Percentiles rank a stretch among this genome's conserved stretches.
These are phyloP conservation scores for Oncorhynchus gorbuscha DNA, from an alignment of 2,113 vertebrate genomes.

Conservation along the genomic window DNA sequence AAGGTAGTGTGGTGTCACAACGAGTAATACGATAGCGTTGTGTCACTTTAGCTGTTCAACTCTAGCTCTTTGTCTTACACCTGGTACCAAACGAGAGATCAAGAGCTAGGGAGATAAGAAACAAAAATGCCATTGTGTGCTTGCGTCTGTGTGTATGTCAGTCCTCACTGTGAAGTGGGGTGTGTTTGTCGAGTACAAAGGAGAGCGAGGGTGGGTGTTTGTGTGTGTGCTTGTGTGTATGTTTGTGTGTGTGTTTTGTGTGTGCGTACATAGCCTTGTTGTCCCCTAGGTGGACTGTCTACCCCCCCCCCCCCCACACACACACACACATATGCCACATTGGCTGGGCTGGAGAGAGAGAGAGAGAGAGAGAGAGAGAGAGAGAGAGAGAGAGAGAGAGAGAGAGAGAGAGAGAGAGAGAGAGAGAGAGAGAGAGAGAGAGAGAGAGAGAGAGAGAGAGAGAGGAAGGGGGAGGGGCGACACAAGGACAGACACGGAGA, in stretches of 20 bases:
- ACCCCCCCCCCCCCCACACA: not conserved
- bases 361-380: not conserved
- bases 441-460: too few species aligned
- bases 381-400: not conserved
- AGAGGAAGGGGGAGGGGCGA: too few species aligned
- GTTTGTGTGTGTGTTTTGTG: not conserved
- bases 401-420: too few species aligned
- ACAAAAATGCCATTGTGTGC: not conserved
- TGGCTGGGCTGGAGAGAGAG: constrained; percentile 14
- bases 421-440: not conserved
- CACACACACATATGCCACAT: constrained; percentile 11
- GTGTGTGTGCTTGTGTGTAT: not conserved
- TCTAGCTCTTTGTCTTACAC: not conserved
- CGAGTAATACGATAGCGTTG: not conserved
- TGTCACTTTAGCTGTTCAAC: not conserved
- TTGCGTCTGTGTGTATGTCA: not conserved
- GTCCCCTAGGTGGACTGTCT: not conserved
- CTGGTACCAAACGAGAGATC: not conserved
- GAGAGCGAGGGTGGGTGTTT: not conserved
- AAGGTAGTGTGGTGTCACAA: not conserved
- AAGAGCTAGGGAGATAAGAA: not conserved
- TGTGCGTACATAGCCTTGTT: not conserved
- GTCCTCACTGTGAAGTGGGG: not conserved
- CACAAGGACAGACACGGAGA: not conserved
- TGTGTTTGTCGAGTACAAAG: not conserved